Conservation (phyloP, 2,797 vertebrate species). For the Micropoecilia bifurca region DNA sequence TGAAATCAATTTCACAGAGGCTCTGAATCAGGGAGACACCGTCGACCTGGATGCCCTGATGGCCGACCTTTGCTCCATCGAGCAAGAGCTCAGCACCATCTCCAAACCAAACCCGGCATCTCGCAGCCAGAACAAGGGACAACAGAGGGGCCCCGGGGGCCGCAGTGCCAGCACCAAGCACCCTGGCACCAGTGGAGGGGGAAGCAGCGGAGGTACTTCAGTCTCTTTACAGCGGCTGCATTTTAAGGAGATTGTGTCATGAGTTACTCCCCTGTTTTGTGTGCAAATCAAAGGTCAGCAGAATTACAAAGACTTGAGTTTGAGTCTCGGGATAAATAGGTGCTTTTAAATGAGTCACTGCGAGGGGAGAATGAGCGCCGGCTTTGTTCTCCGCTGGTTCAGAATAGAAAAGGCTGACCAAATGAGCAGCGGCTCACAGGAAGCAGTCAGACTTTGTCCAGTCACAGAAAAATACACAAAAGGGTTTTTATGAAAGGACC, state of each 20-base stretch:
- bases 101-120: conserved; percentile 81
- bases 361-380: not conserved
- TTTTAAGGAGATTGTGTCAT: not conserved
- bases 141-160: conserved; percentile 83
- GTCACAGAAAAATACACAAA: not conserved
- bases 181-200: conserved; percentile 79
- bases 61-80: conserved; percentile 98
- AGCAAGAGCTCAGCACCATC: conserved; percentile 91
- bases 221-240: not conserved
- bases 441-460: not conserved
- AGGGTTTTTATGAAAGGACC: not conserved
- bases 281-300: not conserved
- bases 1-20: conserved; percentile 83
- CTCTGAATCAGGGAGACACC: conserved; percentile 93
- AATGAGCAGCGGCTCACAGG: not conserved
- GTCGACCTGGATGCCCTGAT: conserved; percentile 98
- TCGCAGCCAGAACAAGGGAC: conserved; percentile 64
- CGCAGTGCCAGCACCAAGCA: conserved; percentile 82
- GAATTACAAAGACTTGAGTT: not conserved
- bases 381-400: conserved; percentile 1
- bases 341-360: not conserved
- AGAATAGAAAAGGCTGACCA: not conserved
- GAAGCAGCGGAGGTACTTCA: conserved; percentile 77
- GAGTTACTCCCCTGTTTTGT: conserved; percentile 1
- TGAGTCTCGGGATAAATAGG: not conserved